phyloP scores from a whole-genome alignment of 2,888 invertebrate genomes.

The Xestia rhomboidea region DNA sequence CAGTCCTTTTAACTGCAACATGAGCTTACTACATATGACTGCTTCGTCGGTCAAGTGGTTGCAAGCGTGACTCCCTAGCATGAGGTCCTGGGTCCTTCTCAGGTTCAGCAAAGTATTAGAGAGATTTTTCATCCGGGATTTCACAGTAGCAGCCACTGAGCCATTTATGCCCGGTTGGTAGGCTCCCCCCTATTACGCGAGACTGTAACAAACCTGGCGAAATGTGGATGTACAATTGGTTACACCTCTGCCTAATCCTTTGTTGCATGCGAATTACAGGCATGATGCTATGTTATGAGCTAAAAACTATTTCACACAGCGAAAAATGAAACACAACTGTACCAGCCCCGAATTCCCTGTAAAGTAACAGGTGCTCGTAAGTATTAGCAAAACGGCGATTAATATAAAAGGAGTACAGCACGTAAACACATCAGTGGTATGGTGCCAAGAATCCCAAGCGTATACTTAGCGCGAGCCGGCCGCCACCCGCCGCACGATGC shows the following conservation, averaged over 20 bases:
- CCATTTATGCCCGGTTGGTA: not conserved
- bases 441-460: conserved; percentile 65
- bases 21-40: too few species aligned
- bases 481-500: conserved; percentile 47
- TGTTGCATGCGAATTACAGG: too few species aligned
- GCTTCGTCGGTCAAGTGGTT: too few species aligned
- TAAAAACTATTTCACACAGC: not conserved
- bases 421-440: conserved; percentile 61
- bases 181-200: not conserved
- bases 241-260: not conserved
- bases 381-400: conserved; percentile 59
- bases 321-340: conserved; percentile 18
- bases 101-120: not conserved
- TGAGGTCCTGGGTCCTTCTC: not conserved
- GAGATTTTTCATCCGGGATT: not conserved
- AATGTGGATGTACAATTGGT: not conserved
- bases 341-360: conserved; percentile 28
- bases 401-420: conserved; percentile 61
- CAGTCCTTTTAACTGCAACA: too few species aligned
- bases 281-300: not conserved
- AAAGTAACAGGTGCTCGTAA: conserved; percentile 57
- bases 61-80: not conserved
- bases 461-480: conserved; percentile 60
- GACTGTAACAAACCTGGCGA: not conserved
- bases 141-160: not conserved